These are phyloP conservation scores for Pollenia labialis DNA, from an alignment of 2,888 invertebrate genomes.

Conservation along the genomic window DNA sequence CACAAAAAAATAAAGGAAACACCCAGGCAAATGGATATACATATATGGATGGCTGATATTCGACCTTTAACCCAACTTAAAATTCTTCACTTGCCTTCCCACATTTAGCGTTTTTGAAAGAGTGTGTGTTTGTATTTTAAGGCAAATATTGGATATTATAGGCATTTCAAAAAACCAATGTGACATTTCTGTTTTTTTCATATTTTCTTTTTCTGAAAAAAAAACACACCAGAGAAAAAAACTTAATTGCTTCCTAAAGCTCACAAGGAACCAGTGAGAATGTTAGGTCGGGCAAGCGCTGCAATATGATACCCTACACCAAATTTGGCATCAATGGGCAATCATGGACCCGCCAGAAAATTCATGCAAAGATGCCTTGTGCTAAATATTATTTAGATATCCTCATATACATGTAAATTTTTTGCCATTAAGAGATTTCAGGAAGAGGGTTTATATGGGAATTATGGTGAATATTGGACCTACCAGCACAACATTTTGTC, in stretches of 20 bases:
- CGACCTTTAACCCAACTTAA: constrained; percentile 26
- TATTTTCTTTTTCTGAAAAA: background rate
- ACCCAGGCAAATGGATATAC: background rate
- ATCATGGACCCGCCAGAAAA: no score
- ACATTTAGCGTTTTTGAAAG: background rate
- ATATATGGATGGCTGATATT: background rate
- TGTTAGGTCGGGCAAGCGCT: no score
- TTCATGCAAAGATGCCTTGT: no score
- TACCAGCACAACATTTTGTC: no score
- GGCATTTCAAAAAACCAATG: constrained; percentile 14
- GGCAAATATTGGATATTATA: background rate
- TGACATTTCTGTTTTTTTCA: background rate
- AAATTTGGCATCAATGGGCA: no score
- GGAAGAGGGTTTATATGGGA: no score
- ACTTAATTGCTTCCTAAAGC: background rate
- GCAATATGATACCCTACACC: no score
- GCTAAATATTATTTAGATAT: no score
- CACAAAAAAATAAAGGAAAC: constrained; percentile 4
- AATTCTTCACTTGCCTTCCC: background rate
- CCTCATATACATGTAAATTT: no score
- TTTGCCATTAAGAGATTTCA: no score
- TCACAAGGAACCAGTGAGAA: no score
- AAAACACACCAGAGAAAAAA: background rate
- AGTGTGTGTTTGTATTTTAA: background rate
- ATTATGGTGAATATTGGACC: no score